phyloP scores from a whole-genome alignment of 2,113 vertebrate species.

The Pelusios castaneus region DNA sequence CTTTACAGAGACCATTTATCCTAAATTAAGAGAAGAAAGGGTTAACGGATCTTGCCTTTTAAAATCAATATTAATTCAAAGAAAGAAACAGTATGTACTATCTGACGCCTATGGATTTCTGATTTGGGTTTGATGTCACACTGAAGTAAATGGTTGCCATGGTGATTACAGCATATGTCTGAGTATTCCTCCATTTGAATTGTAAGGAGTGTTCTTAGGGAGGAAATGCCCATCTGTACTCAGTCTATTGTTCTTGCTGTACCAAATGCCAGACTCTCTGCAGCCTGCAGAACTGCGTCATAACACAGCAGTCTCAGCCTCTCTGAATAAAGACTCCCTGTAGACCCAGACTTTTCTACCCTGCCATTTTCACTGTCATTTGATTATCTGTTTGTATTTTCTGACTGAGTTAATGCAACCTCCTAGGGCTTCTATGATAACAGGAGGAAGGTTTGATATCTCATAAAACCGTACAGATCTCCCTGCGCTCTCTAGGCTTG shows the following conservation, averaged over 20 bases:
- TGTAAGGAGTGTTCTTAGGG: constrained; percentile 69
- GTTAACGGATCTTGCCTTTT: constrained; percentile 64
- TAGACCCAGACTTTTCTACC: constrained; percentile 53
- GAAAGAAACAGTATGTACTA: constrained; percentile 63
- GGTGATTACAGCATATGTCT: constrained; percentile 74
- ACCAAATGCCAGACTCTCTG: constrained; percentile 19
- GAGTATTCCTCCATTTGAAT: constrained; percentile 60
- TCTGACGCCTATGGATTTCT: constrained; percentile 68
- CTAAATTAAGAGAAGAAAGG: constrained; percentile 39
- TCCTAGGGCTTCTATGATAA: constrained; percentile 36
- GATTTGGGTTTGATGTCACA: constrained; percentile 64
- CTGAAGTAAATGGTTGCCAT: constrained; percentile 79
- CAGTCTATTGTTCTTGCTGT: constrained; percentile 42
- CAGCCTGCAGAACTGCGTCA: constrained; percentile 46
- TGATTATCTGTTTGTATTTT: constrained; percentile 63
- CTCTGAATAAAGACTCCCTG: constrained; percentile 52
- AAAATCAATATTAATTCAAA: constrained; percentile 71
- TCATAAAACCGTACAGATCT: background rate
- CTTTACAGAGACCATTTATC: constrained; percentile 43
- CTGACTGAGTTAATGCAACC: constrained; percentile 50
- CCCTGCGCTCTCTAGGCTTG: background rate
- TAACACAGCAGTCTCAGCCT: constrained; percentile 19
- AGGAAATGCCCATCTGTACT: constrained; percentile 77
- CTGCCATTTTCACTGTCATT: constrained; percentile 62
- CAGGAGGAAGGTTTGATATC: constrained; percentile 22